Evolutionary conservation across 2,888 invertebrate species (phyloP), one percentile per base, ranked within the genome.

Genomic region (Orthosia incerta): DNA sequence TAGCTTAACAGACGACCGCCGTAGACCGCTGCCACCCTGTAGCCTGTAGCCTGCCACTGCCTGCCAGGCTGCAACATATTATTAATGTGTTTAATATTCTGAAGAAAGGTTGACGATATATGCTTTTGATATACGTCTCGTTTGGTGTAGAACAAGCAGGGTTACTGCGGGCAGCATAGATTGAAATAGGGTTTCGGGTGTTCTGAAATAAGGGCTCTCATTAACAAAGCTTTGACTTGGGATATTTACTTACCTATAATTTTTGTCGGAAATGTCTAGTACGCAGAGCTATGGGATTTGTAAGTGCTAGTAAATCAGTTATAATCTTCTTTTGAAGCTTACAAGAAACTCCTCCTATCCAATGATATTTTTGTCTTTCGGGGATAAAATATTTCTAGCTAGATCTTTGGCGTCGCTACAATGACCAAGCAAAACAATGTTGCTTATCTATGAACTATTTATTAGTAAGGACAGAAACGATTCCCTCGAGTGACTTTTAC

Each of bases 71-170:
- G 56, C 65, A 66, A 57, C 76, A 70, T 60, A 51, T 80, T 83
- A 81, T 81, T 71, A 80, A 80, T 75, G 81, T 67, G 60, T 67
- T 81, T 80, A 75, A 80, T 84, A 84, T 84, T 84, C 56, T 61
- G 64, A 65, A 80, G 71, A 65, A 65, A 45, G 50, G n/a, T 46
- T 80, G 53, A 62, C 20, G 59, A 56, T 75, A 56, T 80, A 67
- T 64, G 60, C 31, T 60, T 66, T 61, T 65, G 50, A 80, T 65
- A 57, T 51, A 57, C 56, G 26, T 26, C 18, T 63, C 15, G 46
- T 53, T 39, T 63, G 50, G 69, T 59, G n/a, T 55, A 26, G 23
- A 20, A 70, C 60, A 64, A 39, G 16, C 61, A 18, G 20, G 23
- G 45, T 26, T 53, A 7, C 15, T 31, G 23, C n/a, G 13, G 20